phyloP scores from a whole-genome alignment of 92 coral and sea anemone genomes.

The Nematostella vectensis region DNA sequence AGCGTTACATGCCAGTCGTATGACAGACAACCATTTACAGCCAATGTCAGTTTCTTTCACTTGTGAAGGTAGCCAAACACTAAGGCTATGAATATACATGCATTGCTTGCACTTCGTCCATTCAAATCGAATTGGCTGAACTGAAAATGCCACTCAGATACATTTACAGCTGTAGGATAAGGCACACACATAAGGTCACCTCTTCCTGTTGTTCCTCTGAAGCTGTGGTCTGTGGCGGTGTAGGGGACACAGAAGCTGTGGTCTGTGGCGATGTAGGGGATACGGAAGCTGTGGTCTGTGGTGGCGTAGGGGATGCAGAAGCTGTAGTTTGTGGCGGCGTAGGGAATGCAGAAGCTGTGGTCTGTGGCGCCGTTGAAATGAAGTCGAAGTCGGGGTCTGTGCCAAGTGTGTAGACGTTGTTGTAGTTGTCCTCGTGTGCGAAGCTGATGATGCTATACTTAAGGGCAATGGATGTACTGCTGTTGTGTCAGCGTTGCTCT shows the following conservation, averaged over 20 bases:
- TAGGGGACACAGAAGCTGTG: too few species aligned
- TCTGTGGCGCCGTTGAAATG: neutral
- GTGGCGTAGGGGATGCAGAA: neutral
- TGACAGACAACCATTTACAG: slow-evolving; percentile 5
- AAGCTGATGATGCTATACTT: neutral
- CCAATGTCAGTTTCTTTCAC: slow-evolving; percentile 9
- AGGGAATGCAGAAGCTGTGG: neutral
- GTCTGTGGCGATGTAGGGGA: neutral
- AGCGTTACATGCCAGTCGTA: slow-evolving; percentile 19
- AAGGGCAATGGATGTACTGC: neutral
- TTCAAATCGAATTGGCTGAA: slow-evolving; percentile 21
- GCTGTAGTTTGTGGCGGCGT: neutral
- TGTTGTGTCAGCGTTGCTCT: neutral
- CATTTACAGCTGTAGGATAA: neutral
- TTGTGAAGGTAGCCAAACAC: slow-evolving; percentile 18
- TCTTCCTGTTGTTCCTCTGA: neutral
- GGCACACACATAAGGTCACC: slow-evolving; percentile 1
- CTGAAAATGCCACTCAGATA: slow-evolving; percentile 33
- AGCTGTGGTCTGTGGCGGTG: neutral
- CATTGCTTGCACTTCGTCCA: slow-evolving; percentile 46
- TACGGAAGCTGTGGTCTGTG: neutral
- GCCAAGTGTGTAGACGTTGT: neutral
- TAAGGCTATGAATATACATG: slow-evolving; percentile 46
- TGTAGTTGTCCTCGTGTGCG: neutral
- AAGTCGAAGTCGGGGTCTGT: neutral